phyloP scores from a whole-genome alignment of 2,888 invertebrate genomes.

The Agapostemon virescens region DNA sequence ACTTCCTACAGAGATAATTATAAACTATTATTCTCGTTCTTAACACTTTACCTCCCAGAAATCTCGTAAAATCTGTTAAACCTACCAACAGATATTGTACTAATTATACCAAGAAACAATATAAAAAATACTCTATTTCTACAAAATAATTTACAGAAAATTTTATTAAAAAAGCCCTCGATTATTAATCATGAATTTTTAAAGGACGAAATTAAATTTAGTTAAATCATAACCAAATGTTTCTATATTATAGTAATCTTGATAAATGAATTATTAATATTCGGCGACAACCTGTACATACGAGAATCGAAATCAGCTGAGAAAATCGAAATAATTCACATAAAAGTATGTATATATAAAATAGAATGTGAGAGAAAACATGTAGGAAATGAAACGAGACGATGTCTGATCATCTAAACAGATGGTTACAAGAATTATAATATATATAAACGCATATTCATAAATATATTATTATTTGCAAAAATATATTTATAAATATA shows the following conservation, averaged over 20 bases:
- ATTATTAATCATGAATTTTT: too few species aligned
- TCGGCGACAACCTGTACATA: constrained; percentile 4
- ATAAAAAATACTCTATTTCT: too few species aligned
- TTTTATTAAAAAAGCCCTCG: not conserved
- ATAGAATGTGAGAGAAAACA: constrained; percentile 15
- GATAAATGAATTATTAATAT: not conserved
- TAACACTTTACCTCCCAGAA: too few species aligned
- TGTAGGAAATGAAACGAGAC: constrained; percentile 24
- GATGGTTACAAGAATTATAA: constrained; percentile 7
- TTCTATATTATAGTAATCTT: not conserved
- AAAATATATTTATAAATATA: not conserved
- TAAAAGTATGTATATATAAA: constrained; percentile 18
- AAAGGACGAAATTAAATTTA: not conserved
- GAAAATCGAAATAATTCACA: not conserved
- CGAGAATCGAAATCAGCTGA: constrained; percentile 14
- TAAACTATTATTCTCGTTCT: too few species aligned
- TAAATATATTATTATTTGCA: constrained; percentile 15
- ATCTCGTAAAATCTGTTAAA: too few species aligned
- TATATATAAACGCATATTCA: not conserved
- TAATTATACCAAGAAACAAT: too few species aligned
- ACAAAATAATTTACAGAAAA: not conserved
- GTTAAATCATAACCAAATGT: not conserved
- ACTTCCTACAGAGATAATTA: too few species aligned
- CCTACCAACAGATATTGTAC: too few species aligned
- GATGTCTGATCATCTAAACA: constrained; percentile 40